Percentiles rank a stretch among this genome's conserved stretches.
Evolutionary conservation across 2,888 invertebrate genomes (phyloP).

Genomic region (Pammene fasciana): DNA sequence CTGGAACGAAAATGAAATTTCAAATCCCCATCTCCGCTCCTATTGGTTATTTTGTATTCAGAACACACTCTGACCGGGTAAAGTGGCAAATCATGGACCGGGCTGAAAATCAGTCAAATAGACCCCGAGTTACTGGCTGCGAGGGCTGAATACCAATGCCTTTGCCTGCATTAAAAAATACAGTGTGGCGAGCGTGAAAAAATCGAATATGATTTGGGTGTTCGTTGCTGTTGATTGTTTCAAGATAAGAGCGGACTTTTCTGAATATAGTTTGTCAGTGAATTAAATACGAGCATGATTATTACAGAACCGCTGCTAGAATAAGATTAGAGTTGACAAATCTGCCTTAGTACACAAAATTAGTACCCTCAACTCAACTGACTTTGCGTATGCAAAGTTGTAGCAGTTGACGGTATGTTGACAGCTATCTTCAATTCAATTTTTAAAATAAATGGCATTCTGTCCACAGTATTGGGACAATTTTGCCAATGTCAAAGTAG

Average conservation of each 20-base stretch:
- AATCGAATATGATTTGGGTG: constrained; percentile 40
- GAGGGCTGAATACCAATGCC: constrained; percentile 67
- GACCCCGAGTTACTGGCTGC: constrained; percentile 74
- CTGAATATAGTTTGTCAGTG: constrained; percentile 25
- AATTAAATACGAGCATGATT: constrained; percentile 2
- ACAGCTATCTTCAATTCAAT: no score
- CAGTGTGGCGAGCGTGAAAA: constrained; percentile 41
- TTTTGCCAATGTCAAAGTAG: no score
- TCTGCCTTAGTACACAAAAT: no score
- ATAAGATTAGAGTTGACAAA: no score
- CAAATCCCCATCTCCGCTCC: constrained; percentile 60
- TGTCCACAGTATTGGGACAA: no score
- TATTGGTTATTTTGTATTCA: constrained; percentile 76
- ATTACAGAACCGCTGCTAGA: no score
- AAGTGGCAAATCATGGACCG: constrained; percentile 83
- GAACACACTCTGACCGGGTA: constrained; percentile 75
- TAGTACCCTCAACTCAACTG: no score
- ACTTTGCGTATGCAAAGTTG: no score
- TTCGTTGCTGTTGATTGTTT: constrained; percentile 32
- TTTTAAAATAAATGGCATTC: no score
- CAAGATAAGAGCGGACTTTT: constrained; percentile 23
- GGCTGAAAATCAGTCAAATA: constrained; percentile 83
- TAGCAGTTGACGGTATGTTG: no score
- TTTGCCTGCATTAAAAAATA: constrained; percentile 55
- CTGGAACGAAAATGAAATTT: constrained; percentile 76